Conservation (phyloP, 2,797 vertebrate species). For the Molothrus ater region DNA sequence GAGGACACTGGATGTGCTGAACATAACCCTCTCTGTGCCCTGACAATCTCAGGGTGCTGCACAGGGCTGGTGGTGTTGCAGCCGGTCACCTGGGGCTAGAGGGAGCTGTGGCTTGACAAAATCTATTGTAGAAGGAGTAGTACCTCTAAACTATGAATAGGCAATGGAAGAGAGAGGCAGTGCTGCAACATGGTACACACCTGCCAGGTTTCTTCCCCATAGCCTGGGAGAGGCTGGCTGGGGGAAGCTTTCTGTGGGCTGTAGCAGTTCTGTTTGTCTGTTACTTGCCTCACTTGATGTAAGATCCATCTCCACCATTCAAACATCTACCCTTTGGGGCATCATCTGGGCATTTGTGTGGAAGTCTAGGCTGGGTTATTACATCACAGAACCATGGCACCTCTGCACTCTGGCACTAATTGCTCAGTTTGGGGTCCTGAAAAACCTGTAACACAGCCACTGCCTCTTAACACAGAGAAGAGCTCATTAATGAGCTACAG, state of each 20-base stretch:
- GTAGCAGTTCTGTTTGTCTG: neutral
- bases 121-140: neutral
- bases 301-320: neutral
- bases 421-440: neutral
- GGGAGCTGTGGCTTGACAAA: neutral
- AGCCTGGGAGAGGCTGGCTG: neutral
- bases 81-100: neutral
- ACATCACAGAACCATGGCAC: neutral
- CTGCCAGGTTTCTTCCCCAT: neutral
- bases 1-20: neutral
- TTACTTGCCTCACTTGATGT: neutral
- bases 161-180: neutral
- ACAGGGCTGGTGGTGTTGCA: neutral
- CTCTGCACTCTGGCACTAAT: neutral
- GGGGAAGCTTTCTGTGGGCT: rapidly evolving
- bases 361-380: neutral
- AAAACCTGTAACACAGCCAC: neutral
- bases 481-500: neutral
- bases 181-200: neutral
- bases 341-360: neutral
- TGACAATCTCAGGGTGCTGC: neutral
- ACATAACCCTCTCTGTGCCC: rapidly evolving
- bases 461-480: neutral
- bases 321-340: neutral
- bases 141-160: neutral